Conservation (phyloP, 2,113 vertebrate genomes). For the Phalacrocorax pelagicus region DNA sequence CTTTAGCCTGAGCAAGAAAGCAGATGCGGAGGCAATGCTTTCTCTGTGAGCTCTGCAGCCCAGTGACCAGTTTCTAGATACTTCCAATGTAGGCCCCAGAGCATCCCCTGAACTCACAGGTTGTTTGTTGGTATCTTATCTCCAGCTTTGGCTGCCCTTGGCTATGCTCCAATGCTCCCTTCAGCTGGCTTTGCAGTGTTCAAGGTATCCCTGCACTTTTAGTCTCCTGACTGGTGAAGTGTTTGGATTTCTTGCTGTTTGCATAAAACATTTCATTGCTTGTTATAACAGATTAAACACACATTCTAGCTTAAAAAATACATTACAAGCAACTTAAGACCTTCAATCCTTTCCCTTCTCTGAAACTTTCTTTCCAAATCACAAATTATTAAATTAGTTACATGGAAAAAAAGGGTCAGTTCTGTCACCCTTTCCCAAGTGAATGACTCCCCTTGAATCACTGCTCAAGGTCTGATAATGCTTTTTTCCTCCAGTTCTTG, state of each 20-base stretch:
- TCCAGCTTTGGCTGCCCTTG: background rate
- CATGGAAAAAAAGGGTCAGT: background rate
- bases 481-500: background rate
- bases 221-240: background rate
- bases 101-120: background rate
- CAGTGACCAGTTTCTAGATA: background rate
- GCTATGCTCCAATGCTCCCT: background rate
- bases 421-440: background rate
- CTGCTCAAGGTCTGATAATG: background rate
- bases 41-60: background rate
- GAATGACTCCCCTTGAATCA: background rate
- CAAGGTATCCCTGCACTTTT: background rate
- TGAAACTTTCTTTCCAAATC: background rate
- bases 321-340: background rate
- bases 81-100: background rate
- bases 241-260: slow-evolving; percentile 18
- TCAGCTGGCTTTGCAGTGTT: background rate
- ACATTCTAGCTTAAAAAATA: background rate
- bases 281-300: background rate
- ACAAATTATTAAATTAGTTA: background rate
- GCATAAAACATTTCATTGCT: background rate
- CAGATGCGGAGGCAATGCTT: background rate
- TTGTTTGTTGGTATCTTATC: background rate
- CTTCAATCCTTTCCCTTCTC: background rate
- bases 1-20: background rate